These are phyloP conservation scores for Acanthisitta chloris DNA, from an alignment of 2,113 vertebrate genomes.

Conservation along the genomic window DNA sequence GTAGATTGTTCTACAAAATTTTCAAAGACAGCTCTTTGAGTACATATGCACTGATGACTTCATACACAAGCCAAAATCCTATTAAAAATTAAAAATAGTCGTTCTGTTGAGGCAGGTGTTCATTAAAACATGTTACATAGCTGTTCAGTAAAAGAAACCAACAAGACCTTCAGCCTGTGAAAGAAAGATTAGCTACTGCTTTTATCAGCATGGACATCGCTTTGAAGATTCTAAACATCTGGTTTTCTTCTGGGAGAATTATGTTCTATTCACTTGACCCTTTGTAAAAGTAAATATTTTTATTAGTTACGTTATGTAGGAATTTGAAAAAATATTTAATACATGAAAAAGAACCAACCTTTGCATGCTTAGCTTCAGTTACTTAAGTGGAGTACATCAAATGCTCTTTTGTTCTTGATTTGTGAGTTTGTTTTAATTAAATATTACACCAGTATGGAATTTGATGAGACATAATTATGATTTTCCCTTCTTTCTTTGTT, in stretches of 20 bases:
- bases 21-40: background rate
- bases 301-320: conserved; percentile 16
- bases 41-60: background rate
- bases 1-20: background rate
- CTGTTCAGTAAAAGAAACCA: conserved; percentile 15
- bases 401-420: background rate
- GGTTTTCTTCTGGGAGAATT: conserved; percentile 63
- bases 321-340: conserved; percentile 8
- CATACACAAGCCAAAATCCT: background rate
- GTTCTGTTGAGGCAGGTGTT: background rate
- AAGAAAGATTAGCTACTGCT: conserved; percentile 24
- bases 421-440: background rate
- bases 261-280: conserved; percentile 6
- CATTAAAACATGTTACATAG: background rate
- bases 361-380: background rate
- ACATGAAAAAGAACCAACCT: background rate
- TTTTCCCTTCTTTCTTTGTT: background rate
- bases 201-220: background rate
- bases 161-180: conserved; percentile 3
- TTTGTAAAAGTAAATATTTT: conserved; percentile 60
- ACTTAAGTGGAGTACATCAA: background rate
- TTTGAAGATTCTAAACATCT: conserved; percentile 67
- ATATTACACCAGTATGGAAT: background rate
- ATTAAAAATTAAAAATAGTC: background rate
- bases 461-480: background rate